Base-by-base conservation (phyloP, 2,113 vertebrate genomes). In the Tragelaphus strepsiceros region DNA sequence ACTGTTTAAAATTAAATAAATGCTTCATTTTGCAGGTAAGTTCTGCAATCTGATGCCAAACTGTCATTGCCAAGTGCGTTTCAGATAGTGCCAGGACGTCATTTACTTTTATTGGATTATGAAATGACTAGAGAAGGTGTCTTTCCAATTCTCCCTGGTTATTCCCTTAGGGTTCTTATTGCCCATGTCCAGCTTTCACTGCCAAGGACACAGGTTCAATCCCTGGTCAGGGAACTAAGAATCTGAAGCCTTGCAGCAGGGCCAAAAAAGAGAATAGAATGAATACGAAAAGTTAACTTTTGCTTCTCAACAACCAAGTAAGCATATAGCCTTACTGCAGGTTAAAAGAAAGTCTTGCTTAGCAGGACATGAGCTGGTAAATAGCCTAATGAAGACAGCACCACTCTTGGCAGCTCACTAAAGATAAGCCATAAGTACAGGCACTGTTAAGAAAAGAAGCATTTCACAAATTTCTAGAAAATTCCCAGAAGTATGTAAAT, bases 1-100 rank as follows among this genome's bases (percentile, higher is more conserved):
- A 82, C 59, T 90, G 21, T 67, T 97, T 96, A 96, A 98, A 98
- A 98, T 19, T 0, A 1, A 98, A 97, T 94, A 87, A 98, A 95
- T 97, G 13, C 32, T 97, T 97, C 81, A 91, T 58, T 84, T 96
- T 97, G 95, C 87, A 94, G 95, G 90, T 98, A 89, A 87, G 51
- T 6, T 97, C 95, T 97, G 61, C 30, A 85, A 92, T 32, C 46
- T 95, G 59, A 82, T 87, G 98, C 93, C 97, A 91, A 80, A 64
- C 46, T n/a, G 21, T 77, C 61, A 94, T 89, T 98, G 56, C 91
- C 92, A 98, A 97, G 30, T 51, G 7, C 30, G 95, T 74, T 51
- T 15, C 71, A 88, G 51, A 61, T 3, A 61, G 54, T n/a, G 91
- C 94, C 95, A 97, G 67, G 14, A 78, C 90, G 54, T 54, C 82